phyloP scores from a whole-genome alignment of 2,113 vertebrate species.

The Channa maculata region DNA sequence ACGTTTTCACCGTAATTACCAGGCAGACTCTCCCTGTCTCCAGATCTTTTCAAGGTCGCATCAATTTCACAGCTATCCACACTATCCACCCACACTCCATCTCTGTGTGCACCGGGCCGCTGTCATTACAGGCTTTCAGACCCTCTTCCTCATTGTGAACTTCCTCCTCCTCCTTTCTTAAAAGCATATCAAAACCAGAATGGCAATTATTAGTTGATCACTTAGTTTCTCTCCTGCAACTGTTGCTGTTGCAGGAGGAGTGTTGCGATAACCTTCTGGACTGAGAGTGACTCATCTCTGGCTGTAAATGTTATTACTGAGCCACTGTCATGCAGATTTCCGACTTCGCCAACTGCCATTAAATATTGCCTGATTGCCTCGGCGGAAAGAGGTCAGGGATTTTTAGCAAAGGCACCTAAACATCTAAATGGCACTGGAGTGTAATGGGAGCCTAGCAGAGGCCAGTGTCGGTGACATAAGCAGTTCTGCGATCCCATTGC shows the following conservation, averaged over 20 bases:
- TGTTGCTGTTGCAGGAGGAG: conserved; percentile 13
- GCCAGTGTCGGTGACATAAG: conserved; percentile 34
- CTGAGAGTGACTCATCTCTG: conserved; percentile 50
- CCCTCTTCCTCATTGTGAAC: conserved; percentile 50
- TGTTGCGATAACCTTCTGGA: conserved; percentile 43
- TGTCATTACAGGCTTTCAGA: conserved; percentile 74
- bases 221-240: conserved; percentile 44
- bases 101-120: conserved; percentile 33
- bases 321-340: conserved; percentile 71
- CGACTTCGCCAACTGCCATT: conserved; percentile 43
- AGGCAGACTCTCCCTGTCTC: conserved; percentile 72
- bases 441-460: not conserved
- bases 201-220: conserved; percentile 72
- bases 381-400: conserved; percentile 35
- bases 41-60: conserved; percentile 80
- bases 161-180: conserved; percentile 65
- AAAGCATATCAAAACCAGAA: conserved; percentile 73
- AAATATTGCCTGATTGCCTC: conserved; percentile 59
- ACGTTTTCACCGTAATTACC: conserved; percentile 81
- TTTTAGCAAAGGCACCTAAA: conserved; percentile 46
- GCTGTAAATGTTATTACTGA: conserved; percentile 54
- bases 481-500: conserved; percentile 1
- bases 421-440: conserved; percentile 25
- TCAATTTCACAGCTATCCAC: conserved; percentile 79
- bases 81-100: conserved; percentile 53